Percentiles rank a stretch among this genome's conserved stretches.
Evolutionary conservation across 2,797 vertebrate species (phyloP).

Genomic region (Aeoliscus strigatus): DNA sequence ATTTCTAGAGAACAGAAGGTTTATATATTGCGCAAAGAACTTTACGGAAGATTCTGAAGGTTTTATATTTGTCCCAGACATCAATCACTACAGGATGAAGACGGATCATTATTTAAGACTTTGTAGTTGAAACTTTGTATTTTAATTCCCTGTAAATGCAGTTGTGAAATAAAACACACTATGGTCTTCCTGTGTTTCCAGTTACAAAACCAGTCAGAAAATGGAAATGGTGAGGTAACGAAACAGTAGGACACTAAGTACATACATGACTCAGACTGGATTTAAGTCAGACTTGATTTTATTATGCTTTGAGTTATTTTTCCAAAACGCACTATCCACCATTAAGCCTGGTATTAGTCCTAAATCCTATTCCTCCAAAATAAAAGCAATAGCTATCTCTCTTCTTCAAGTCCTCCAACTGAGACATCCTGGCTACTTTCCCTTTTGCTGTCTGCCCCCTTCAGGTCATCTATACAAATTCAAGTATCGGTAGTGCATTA

Average conservation of each 20-base stretch:
- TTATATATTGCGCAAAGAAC: background rate
- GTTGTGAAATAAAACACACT: slow-evolving; percentile 37
- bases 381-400: slow-evolving; percentile 54
- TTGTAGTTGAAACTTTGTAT: slow-evolving; percentile 61
- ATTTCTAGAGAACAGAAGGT: no score
- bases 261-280: slow-evolving; percentile 15
- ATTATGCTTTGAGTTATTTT: slow-evolving; percentile 73
- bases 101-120: slow-evolving; percentile 34
- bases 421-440: slow-evolving; percentile 40
- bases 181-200: slow-evolving; percentile 7
- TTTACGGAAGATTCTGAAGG: background rate
- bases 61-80: slow-evolving; percentile 22
- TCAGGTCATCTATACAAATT: slow-evolving; percentile 74
- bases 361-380: slow-evolving; percentile 52
- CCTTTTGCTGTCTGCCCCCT: slow-evolving; percentile 53
- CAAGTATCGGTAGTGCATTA: slow-evolving; percentile 99
- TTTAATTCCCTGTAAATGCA: slow-evolving; percentile 27
- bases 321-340: slow-evolving; percentile 47
- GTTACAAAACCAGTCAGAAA: background rate
- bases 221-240: no score
- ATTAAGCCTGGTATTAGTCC: slow-evolving; percentile 58
- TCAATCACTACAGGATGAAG: background rate
- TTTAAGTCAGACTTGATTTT: slow-evolving; percentile 65
- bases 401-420: slow-evolving; percentile 24
- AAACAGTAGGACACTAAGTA: background rate